These are phyloP conservation scores for Drosophila acutilabella DNA, from an alignment of 2,888 invertebrate species.

Conservation along the genomic window DNA sequence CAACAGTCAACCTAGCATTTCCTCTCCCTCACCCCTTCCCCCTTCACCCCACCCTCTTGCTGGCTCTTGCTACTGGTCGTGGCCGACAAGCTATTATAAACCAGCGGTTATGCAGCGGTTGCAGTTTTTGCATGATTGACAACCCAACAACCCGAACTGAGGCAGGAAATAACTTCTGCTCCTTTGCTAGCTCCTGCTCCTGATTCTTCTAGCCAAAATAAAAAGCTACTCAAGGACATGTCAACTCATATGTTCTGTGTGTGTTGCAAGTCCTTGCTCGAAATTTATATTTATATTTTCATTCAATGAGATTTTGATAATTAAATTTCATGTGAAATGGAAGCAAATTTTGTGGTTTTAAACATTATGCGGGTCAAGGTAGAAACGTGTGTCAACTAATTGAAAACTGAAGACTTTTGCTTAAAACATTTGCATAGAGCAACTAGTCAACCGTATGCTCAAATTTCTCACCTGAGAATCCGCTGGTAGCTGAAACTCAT, in stretches of 20 bases:
- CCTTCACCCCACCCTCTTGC: not conserved
- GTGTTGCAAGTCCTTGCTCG: slow-evolving; percentile 18
- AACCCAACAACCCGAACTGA: slow-evolving; percentile 66
- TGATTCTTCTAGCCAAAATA: slow-evolving; percentile 29
- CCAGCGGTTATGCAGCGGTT: slow-evolving; percentile 74
- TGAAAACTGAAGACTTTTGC: slow-evolving; percentile 16
- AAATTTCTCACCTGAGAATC: slow-evolving; percentile 22
- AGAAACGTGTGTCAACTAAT: slow-evolving; percentile 14
- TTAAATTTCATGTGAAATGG: slow-evolving; percentile 52
- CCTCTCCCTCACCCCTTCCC: not conserved
- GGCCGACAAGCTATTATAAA: slow-evolving; percentile 70
- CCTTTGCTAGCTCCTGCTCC: not conserved
- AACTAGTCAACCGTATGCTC: slow-evolving; percentile 4
- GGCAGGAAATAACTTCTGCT: slow-evolving; percentile 41
- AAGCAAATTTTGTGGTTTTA: slow-evolving; percentile 24
- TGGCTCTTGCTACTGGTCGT: slow-evolving; percentile 15
- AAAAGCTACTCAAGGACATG: slow-evolving; percentile 69
- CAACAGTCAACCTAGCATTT: slow-evolving; percentile 53
- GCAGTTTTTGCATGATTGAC: slow-evolving; percentile 80
- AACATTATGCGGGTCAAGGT: slow-evolving; percentile 20
- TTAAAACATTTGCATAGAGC: not conserved
- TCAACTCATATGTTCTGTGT: slow-evolving; percentile 48
- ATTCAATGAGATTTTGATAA: slow-evolving; percentile 52
- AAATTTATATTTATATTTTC: slow-evolving; percentile 51
- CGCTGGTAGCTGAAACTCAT: slow-evolving; percentile 51